Base-by-base conservation (phyloP, 2,797 vertebrate species). In the Poeciliopsis paucimaculata region DNA sequence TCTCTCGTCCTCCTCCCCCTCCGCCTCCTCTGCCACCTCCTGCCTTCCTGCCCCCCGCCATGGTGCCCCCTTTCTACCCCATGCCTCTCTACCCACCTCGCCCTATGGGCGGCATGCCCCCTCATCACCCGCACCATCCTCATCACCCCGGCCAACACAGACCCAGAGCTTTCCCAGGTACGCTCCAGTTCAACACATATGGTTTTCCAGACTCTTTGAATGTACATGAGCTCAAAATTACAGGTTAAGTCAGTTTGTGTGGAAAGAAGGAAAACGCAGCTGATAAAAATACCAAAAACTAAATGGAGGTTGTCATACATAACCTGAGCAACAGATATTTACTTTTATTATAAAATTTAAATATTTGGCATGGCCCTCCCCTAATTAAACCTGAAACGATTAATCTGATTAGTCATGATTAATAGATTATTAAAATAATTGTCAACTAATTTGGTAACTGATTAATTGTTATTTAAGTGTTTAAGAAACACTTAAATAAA, bases 111-210 rank as follows among this genome's bases (percentile, higher is more conserved):
- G 95, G 96, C 55, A 90, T 97, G 94, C 96, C 96, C 23, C 96
- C 95, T 26, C 94, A 94, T 72, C 94, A 95, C 87, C 94, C 91
- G 0, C 95, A 94, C 73, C 95, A 95, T 79, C 94, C 91, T 16
- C 95, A 96, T 80, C 93, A 95, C 84, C 93, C 92, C 0, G 85
- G 91, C 23, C 96, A 96, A 86, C 96, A 96, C 93, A 96, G 97
- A 91, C 96, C 96, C 83, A 93, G 97, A 90, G 96, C 96, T 55
- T 97, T 98, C 90, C 95, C 97, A 95, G 97, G 97, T 98, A 84
- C 82, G 43, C 28, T 66, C 18, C 2, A 18, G 45, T 47, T 84
- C 18, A 64, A 18, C 60, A 36, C 6, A 36, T 7, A 20, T 1
- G n/a, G 12, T 60, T 60, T 12, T 57, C 2, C 49, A 53, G 20